Percentiles rank a stretch among this genome's conserved stretches.
These are phyloP conservation scores for Cisticola juncidis DNA, from an alignment of 2,113 vertebrate genomes.

Conservation along the genomic window DNA sequence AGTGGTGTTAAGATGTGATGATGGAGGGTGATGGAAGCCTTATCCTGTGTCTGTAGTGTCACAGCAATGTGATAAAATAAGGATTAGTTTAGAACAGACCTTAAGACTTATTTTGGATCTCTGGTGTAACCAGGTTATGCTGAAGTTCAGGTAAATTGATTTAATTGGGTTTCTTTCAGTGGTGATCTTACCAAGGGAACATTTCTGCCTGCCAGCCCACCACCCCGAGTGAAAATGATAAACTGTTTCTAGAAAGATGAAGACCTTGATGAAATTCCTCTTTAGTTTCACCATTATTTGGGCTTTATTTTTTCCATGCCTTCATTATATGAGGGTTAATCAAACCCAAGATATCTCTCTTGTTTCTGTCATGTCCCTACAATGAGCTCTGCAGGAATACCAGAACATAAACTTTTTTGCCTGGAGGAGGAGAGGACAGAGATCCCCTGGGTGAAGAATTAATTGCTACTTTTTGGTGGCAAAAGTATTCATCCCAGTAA, in stretches of 20 bases:
- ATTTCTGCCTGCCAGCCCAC: neutral
- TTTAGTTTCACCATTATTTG: neutral
- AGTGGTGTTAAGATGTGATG: neutral
- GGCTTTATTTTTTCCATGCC: neutral
- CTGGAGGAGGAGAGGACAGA: neutral
- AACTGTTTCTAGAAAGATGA: neutral
- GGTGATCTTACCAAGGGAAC: neutral
- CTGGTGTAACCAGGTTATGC: neutral
- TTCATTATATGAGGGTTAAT: neutral
- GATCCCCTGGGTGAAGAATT: neutral
- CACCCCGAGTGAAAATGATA: neutral
- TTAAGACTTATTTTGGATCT: neutral
- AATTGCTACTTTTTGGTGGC: neutral
- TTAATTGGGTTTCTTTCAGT: neutral
- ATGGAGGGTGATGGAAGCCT: neutral
- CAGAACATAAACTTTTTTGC: neutral
- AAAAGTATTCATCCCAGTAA: neutral
- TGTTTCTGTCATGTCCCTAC: neutral
- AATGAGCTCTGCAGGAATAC: neutral
- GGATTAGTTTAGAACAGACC: neutral
- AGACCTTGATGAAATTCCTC: neutral
- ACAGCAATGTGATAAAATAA: neutral
- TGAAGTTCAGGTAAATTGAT: neutral
- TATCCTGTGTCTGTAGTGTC: neutral
- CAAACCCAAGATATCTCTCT: neutral